Evolutionary conservation across 2,797 vertebrate species (phyloP).

Genomic region (Catharus ustulatus): DNA sequence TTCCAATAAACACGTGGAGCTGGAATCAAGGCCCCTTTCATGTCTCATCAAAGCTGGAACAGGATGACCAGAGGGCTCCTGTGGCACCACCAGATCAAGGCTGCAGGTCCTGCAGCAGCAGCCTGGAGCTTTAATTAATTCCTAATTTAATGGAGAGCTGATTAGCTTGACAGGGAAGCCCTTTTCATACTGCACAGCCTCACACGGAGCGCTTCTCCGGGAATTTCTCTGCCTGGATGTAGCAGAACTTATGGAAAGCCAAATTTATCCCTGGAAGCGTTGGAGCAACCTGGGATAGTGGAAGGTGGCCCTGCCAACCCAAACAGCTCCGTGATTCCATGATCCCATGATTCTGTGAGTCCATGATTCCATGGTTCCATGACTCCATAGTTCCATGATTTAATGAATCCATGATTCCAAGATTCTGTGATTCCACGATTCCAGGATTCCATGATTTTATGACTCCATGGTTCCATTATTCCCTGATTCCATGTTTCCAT

Average conservation of each 20-base stretch:
- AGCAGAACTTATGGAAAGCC: background rate
- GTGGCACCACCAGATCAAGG: background rate
- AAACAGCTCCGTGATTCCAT: background rate
- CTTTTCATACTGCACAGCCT: background rate
- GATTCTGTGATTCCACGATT: background rate
- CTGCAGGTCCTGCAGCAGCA: background rate
- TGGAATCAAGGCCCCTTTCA: slow-evolving; percentile 14
- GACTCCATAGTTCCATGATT: background rate
- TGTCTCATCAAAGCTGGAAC: slow-evolving; percentile 36
- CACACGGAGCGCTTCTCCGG: background rate
- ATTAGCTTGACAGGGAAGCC: background rate
- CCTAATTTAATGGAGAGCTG: slow-evolving; percentile 20
- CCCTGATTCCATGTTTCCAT: too few species aligned
- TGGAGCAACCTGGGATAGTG: fast-evolving
- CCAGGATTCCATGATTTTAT: background rate
- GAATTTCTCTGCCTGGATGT: background rate
- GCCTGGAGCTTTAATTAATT: slow-evolving; percentile 45
- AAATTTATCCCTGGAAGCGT: background rate
- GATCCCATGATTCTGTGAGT: background rate
- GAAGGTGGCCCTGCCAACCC: background rate
- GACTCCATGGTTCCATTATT: background rate
- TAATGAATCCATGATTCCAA: too few species aligned
- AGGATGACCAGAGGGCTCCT: slow-evolving; percentile 18
- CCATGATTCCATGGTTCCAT: fast-evolving
- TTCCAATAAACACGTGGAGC: slow-evolving; percentile 36